Conservation (phyloP, 2,888 invertebrate species). For the Conchocele bisecta region DNA sequence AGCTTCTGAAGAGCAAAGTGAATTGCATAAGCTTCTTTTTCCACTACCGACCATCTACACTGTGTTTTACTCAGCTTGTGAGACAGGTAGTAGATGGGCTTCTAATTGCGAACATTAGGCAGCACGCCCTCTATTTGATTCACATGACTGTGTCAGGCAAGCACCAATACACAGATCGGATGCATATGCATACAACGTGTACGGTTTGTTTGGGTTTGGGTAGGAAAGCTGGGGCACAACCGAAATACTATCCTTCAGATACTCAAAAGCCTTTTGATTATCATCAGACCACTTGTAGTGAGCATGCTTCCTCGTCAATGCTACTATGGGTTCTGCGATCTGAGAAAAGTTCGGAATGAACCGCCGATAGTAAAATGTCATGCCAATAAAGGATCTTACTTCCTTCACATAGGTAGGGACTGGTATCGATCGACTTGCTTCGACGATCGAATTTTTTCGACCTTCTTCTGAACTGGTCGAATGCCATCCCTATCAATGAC, state of each 20-base stretch:
- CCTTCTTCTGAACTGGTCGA: slow-evolving; percentile 26
- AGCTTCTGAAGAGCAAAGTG: too few relatives aligned
- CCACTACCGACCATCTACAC: too few relatives aligned
- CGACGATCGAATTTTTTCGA: slow-evolving; percentile 18
- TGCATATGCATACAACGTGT: slow-evolving; percentile 45
- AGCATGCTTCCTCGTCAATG: slow-evolving; percentile 30
- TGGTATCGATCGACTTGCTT: slow-evolving; percentile 27
- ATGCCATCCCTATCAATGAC: slow-evolving; percentile 32
- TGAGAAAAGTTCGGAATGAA: slow-evolving; percentile 40
- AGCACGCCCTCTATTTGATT: too few relatives aligned
- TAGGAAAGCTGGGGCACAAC: slow-evolving; percentile 38
- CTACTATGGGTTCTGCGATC: slow-evolving; percentile 29
- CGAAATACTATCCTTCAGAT: slow-evolving; percentile 37
- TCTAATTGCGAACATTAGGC: too few relatives aligned
- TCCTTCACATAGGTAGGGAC: slow-evolving; percentile 23
- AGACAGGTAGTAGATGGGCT: too few relatives aligned
- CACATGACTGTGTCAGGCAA: slow-evolving; percentile 6
- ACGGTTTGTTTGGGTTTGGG: slow-evolving; percentile 27
- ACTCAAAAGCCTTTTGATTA: slow-evolving; percentile 35
- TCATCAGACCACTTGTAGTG: slow-evolving; percentile 25
- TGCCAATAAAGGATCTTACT: slow-evolving; percentile 21
- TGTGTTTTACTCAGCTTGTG: too few relatives aligned
- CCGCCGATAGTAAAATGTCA: slow-evolving; percentile 21
- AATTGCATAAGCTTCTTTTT: too few relatives aligned
- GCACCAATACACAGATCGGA: slow-evolving; percentile 1